These are phyloP conservation scores for Panagrolaimus sp. DNA, from an alignment of 1,140 invertebrate species.

Conservation along the genomic window DNA sequence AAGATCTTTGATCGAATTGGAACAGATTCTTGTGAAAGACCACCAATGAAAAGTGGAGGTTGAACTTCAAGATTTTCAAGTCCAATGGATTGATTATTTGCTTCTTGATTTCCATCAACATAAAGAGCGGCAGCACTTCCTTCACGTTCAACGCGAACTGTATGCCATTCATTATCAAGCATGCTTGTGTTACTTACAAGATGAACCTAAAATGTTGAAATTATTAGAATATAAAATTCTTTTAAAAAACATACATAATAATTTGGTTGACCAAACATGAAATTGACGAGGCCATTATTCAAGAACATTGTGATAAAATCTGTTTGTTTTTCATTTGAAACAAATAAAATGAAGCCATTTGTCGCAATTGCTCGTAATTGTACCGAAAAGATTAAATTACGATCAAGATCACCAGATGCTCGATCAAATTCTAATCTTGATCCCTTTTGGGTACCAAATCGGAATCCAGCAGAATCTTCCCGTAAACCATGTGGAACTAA, in stretches of 20 bases:
- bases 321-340: slow-evolving; percentile 66
- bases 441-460: slow-evolving; percentile 62
- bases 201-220: slow-evolving; percentile 35
- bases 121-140: slow-evolving; percentile 57
- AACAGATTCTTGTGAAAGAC: slow-evolving; percentile 34
- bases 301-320: slow-evolving; percentile 79
- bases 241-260: slow-evolving; percentile 63
- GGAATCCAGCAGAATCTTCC: slow-evolving; percentile 48
- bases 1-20: slow-evolving; percentile 14
- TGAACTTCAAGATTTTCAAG: slow-evolving; percentile 39
- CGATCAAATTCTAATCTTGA: slow-evolving; percentile 70
- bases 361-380: slow-evolving; percentile 73
- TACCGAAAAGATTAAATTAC: slow-evolving; percentile 69
- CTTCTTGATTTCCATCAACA: slow-evolving; percentile 65
- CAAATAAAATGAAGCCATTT: slow-evolving; percentile 81
- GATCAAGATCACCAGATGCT: slow-evolving; percentile 49
- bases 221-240: slow-evolving; percentile 62
- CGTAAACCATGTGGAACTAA: slow-evolving; percentile 52
- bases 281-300: slow-evolving; percentile 71
- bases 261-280: slow-evolving; percentile 71
- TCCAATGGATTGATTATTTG: slow-evolving; percentile 23
- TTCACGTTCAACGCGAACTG: slow-evolving; percentile 62
- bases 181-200: slow-evolving; percentile 61
- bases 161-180: slow-evolving; percentile 83
- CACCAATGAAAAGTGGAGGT: slow-evolving; percentile 42